Percentiles rank a stretch among this genome's conserved stretches.
Conservation (phyloP, 2,113 vertebrate species). For the Chionodraco myersi region DNA sequence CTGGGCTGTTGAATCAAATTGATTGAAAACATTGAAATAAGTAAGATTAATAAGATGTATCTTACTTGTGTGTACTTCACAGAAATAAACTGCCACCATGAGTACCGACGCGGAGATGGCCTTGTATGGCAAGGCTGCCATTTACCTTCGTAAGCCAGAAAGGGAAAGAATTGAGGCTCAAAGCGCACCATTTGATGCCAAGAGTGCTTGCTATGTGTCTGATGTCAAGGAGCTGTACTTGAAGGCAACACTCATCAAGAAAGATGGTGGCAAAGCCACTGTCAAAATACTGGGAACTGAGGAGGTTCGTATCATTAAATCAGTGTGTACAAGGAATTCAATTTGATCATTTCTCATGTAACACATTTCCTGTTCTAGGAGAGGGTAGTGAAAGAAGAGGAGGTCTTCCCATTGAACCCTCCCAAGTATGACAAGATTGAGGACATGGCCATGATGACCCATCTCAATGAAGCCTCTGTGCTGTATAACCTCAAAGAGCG, state of each 20-base stretch:
- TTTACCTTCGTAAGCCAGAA: slow-evolving; percentile 76
- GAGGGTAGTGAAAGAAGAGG: slow-evolving; percentile 69
- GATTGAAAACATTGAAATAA: too few species aligned
- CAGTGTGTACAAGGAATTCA: background rate
- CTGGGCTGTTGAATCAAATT: too few species aligned
- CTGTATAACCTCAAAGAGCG: slow-evolving; percentile 96
- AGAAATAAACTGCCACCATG: slow-evolving; percentile 47
- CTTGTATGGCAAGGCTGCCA: slow-evolving; percentile 73
- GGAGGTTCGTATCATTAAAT: slow-evolving; percentile 56
- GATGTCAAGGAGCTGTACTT: slow-evolving; percentile 68
- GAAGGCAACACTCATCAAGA: slow-evolving; percentile 67
- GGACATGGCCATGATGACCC: slow-evolving; percentile 87
- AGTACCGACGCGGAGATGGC: slow-evolving; percentile 58
- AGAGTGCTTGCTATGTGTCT: slow-evolving; percentile 61
- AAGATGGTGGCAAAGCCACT: slow-evolving; percentile 62
- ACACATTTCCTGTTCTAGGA: slow-evolving; percentile 56
- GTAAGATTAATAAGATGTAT: too few species aligned
- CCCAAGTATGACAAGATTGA: slow-evolving; percentile 85
- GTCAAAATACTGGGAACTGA: slow-evolving; percentile 53
- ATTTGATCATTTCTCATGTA: slow-evolving; percentile 16
- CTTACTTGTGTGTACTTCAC: background rate
- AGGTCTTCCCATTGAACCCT: slow-evolving; percentile 76
- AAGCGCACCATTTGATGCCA: slow-evolving; percentile 71
- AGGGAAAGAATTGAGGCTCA: slow-evolving; percentile 77
- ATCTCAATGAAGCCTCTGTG: slow-evolving; percentile 87